Conservation (phyloP, 1,140 invertebrate genomes). For the Lerema accius region DNA sequence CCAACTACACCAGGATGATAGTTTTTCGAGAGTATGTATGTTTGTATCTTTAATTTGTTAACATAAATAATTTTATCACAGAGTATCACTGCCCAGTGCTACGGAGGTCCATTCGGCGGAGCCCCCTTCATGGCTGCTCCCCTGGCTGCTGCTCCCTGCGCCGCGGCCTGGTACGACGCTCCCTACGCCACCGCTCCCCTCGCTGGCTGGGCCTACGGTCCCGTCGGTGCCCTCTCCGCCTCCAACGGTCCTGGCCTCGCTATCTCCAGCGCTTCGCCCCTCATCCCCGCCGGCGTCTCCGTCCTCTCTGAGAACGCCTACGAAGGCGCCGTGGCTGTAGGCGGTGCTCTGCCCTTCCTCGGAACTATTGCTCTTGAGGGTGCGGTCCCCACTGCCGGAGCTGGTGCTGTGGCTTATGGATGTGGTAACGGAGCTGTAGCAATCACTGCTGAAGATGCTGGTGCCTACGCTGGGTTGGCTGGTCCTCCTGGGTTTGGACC, state of each 20-base stretch:
- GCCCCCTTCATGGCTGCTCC: too few species aligned
- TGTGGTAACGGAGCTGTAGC: conserved; percentile 48
- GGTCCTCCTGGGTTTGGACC: conserved; percentile 24
- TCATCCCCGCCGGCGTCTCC: conserved; percentile 49
- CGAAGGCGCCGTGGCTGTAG: conserved; percentile 44
- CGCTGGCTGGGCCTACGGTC: conserved; percentile 4
- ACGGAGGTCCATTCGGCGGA: not conserved
- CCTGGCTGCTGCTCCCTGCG: too few species aligned
- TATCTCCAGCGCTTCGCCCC: conserved; percentile 45
- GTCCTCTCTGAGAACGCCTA: too few species aligned
- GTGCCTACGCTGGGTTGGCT: conserved; percentile 5
- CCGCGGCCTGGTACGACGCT: conserved; percentile 1
- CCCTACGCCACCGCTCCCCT: not conserved
- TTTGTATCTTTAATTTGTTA: too few species aligned
- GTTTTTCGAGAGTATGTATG: too few species aligned
- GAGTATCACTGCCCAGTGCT: not conserved
- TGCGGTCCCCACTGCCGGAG: conserved; percentile 44
- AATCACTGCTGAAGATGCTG: conserved; percentile 44
- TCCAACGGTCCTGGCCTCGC: conserved; percentile 41
- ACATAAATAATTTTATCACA: too few species aligned
- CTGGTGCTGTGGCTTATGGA: conserved; percentile 45
- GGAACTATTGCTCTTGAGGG: conserved; percentile 50
- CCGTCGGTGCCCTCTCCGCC: not conserved
- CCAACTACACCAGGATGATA: too few species aligned
- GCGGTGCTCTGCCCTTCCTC: conserved; percentile 49